Evolutionary conservation across 2,888 invertebrate species (phyloP), one percentile per base, ranked within the genome.

Genomic region (Sminthurinus aureus): DNA sequence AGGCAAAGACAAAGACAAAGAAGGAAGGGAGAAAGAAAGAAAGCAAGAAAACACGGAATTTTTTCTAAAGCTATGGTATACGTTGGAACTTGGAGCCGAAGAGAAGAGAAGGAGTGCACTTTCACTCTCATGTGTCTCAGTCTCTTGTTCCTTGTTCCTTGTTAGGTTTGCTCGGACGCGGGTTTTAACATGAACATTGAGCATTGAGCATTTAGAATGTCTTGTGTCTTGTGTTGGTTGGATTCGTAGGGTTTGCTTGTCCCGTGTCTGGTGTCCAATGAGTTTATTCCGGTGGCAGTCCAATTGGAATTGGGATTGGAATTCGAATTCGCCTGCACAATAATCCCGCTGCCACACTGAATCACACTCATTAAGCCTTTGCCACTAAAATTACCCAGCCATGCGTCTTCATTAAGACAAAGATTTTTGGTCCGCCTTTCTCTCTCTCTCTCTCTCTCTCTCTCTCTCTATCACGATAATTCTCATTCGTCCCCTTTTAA

Each of bases 301-400:
- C 38, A 38, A 6, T 38, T 38, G 38, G 38, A 38, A n/a, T n/a
- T n/a, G n/a, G n/a, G 38, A 38, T 38, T 38, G 3, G 6, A 6
- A 38, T 38, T 38, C 3, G 6, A 6, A 38, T 26, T 38, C 71
- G 80, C 52, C 80, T 80, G 50, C 52, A 58, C 51, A 71, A 71
- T 76, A 76, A 76, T 52, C 76, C 76, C 9, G 13, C 73, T 81
- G 81, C 74, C 81, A 74, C 80, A 80, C 80, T 80, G 80, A 80
- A 80, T 80, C 73, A 73, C 74, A 81, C 81, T 81, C 81, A 74
- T 81, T 81, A 81, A 81, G 81, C 81, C 81, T 74, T 79, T 81
- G 64, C 81, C 81, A 81, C 81, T 74, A 74, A 75, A 81, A 81
- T 81, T 81, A 81, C 81, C 74, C 64, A 81, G 74, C 81, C 81